Evolutionary conservation across 1,140 invertebrate species (phyloP), one percentile per base, ranked within the genome.

Genomic region (Sweltsa coloradensis): DNA sequence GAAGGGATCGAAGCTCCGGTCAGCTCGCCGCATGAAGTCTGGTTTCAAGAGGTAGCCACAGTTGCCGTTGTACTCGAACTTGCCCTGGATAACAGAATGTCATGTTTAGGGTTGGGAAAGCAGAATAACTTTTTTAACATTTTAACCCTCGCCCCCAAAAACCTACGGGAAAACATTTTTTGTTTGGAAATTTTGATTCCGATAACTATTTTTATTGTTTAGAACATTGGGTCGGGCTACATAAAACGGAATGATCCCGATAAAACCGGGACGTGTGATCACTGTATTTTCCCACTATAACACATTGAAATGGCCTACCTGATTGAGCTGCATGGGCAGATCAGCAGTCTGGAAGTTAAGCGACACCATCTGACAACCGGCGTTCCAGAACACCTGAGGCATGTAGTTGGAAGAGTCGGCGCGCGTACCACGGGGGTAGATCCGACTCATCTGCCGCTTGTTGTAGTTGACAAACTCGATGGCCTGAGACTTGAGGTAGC

Each of bases 401-500:
- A 99, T 94, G 64, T 97, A 99, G 67, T 99, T 99, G 24, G 92
- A 97, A 40, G 96, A 99, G 71, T 99, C 97, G 42, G 96, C 96
- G 29, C 97, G 68, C 0, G 95, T 97, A 49, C 97, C 96, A 67
- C 93, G 95, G 1, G 97, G 97, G 71, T 99, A 99, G 60, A 99
- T 99, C 39, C 97, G 74, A 54, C 90, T 96, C 81, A 96, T 93
- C 73, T 99, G 97, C 7, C 94, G 75, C 70, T 99, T 99, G 71
- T 99, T 99, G 65, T 99, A 99, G 79, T 99, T 97, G 51, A 98
- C 94, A 71, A 99, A 97, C 63, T 99, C 94, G 42, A 97, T 93
- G 45, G 95, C 91, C 60, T 89, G 84, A 49, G 89, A 83, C 72
- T 97, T 97, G 27, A 99, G 70, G 63, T 93, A 91, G 62, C 87